A percentile compares a stretch with the other conserved stretches of the same genome.
Evolutionary conservation across 2,113 vertebrate species (phyloP).

Genomic region (Macrotus californicus): DNA sequence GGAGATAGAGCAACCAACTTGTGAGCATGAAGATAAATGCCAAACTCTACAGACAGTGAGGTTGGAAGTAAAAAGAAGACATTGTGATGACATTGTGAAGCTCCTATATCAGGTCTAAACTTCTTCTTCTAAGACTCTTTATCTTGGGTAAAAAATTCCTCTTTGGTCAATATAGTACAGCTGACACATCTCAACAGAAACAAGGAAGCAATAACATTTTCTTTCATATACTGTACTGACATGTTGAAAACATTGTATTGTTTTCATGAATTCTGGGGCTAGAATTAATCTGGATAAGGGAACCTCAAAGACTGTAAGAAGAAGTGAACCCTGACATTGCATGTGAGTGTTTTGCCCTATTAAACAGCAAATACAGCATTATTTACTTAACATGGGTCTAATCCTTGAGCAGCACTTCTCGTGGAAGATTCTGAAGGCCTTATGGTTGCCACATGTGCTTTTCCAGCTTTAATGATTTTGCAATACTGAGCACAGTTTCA

Average conservation of each 20-base stretch:
- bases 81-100: not conserved
- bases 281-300: not conserved
- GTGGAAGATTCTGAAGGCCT: not conserved
- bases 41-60: not conserved
- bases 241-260: not conserved
- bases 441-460: not conserved
- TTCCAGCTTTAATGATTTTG: not conserved
- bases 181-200: not conserved
- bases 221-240: not conserved
- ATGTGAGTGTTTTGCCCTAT: not conserved
- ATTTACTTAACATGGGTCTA: not conserved
- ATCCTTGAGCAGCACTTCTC: not conserved
- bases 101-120: not conserved
- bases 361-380: accelerated
- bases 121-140: not conserved
- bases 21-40: not conserved
- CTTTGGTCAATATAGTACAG: not conserved
- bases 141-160: not conserved
- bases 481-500: not conserved
- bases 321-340: not conserved
- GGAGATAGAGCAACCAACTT: not conserved
- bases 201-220: not conserved
- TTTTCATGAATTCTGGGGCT: not conserved
- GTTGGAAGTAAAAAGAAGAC: not conserved
- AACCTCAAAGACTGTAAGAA: not conserved